Percentiles rank a stretch among this genome's conserved stretches.
phyloP scores from a whole-genome alignment of 2,888 invertebrate species.

The Drosophila kanekoi region DNA sequence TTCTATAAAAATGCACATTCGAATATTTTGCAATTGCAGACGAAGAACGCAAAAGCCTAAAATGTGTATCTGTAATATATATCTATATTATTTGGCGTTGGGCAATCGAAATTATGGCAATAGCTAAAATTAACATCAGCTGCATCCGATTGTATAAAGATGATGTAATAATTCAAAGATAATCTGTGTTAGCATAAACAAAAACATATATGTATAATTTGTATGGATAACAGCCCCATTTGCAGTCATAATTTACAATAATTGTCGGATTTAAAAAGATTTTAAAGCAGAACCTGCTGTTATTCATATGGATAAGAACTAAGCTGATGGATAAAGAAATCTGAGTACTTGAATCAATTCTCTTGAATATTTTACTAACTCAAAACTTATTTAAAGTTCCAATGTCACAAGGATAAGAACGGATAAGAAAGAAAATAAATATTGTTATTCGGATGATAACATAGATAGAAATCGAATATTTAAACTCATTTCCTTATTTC shows the following conservation, averaged over 20 bases:
- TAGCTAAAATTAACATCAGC: not conserved
- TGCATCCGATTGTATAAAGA: conserved; percentile 1
- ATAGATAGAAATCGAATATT: too few species aligned
- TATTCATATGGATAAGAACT: too few species aligned
- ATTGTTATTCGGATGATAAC: not conserved
- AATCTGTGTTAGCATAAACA: conserved; percentile 1
- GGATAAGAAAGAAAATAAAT: too few species aligned
- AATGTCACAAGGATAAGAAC: conserved; percentile 6
- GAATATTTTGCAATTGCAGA: conserved; percentile 17
- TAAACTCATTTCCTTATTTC: too few species aligned
- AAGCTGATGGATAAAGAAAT: not conserved
- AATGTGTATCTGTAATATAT: conserved; percentile 7
- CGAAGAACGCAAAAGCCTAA: conserved; percentile 1
- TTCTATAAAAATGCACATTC: conserved; percentile 29
- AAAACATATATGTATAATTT: not conserved
- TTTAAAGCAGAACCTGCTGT: too few species aligned
- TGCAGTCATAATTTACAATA: too few species aligned
- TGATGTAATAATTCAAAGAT: conserved; percentile 16
- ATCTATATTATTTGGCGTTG: conserved; percentile 9
- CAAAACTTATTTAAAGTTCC: not conserved
- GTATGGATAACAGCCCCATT: too few species aligned
- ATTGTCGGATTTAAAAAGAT: too few species aligned
- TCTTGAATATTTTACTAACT: not conserved
- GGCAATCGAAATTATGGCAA: conserved; percentile 10
- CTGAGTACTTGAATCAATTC: not conserved